Base-by-base conservation (phyloP, 1,140 invertebrate genomes). In the Atopsyche davidsoni region DNA sequence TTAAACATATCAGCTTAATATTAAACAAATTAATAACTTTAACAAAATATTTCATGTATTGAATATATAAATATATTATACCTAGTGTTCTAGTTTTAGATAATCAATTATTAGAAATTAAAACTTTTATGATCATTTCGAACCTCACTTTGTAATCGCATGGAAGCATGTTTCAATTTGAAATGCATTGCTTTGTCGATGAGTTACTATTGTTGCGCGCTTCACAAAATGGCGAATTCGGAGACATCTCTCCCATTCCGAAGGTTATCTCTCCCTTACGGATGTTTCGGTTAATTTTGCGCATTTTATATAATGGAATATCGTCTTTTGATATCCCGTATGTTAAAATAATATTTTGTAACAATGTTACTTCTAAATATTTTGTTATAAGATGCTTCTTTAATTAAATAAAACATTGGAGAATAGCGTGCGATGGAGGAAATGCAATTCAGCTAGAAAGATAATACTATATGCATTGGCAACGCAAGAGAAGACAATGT, bases 401-500 rank as follows among this genome's bases (percentile, higher is more conserved):
- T 28, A 28, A 28, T 28, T 28, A 7, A 7, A 28, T 28, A 28
- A 28, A 28, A 28, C 6, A 6, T 28, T 28, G n/a, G n/a, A n/a
- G 25, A 28, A 28, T 28, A 28, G 25, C 25, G 25, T 28, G 25
- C 6, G n/a, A 7, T 28, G 7, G n/a, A 7, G 7, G n/a, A 28
- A 28, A n/a, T 28, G 7, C n/a, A n/a, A n/a, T n/a, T n/a, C n/a
- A n/a, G n/a, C n/a, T n/a, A n/a, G n/a, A 39, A 39, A 17, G 13
- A 39, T 39, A 17, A 39, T 39, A 39, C 36, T 51, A 24, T 46
- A 57, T 57, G 68, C 70, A 72, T 69, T 64, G 67, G 66, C 66
- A 47, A 55, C 68, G 65, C 66, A 58, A 58, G 51, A 53, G 38
- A 51, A 51, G 47, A 58, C 47, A 65, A 68, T 70, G 69, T 68